These are phyloP conservation scores for Yoshiicerus persimilis DNA, from an alignment of 1,140 invertebrate genomes.

Conservation along the genomic window DNA sequence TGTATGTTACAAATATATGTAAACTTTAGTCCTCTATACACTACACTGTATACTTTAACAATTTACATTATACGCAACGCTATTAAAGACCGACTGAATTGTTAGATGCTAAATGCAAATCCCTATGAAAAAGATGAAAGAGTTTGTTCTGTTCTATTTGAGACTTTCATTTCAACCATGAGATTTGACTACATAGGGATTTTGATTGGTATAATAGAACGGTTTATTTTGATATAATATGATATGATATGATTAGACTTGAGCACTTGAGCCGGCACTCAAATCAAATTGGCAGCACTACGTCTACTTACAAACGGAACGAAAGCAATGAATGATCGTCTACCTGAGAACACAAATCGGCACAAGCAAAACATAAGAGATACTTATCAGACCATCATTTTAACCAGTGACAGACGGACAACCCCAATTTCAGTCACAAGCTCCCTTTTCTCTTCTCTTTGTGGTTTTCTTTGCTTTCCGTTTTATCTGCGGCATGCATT, in stretches of 20 bases:
- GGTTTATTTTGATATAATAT: constrained; percentile 2
- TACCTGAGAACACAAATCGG: background rate
- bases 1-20: background rate
- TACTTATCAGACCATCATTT: constrained; percentile 2
- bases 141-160: constrained; percentile 18
- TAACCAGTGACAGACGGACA: constrained; percentile 3
- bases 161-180: constrained; percentile 17
- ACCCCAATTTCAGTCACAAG: background rate
- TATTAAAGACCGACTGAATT: background rate
- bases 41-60: too few species aligned
- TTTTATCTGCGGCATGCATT: background rate
- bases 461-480: too few species aligned
- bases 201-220: background rate
- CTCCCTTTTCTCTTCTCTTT: background rate
- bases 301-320: background rate
- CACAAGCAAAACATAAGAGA: constrained; percentile 8
- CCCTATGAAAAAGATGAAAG: constrained; percentile 7
- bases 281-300: background rate
- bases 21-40: too few species aligned
- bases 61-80: too few species aligned
- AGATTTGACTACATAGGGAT: constrained; percentile 3
- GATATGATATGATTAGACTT: background rate
- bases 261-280: constrained; percentile 7
- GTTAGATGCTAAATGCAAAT: background rate
- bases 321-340: background rate